These are phyloP conservation scores for Luffia ferchaultella DNA, from an alignment of 2,888 invertebrate genomes.

Conservation along the genomic window DNA sequence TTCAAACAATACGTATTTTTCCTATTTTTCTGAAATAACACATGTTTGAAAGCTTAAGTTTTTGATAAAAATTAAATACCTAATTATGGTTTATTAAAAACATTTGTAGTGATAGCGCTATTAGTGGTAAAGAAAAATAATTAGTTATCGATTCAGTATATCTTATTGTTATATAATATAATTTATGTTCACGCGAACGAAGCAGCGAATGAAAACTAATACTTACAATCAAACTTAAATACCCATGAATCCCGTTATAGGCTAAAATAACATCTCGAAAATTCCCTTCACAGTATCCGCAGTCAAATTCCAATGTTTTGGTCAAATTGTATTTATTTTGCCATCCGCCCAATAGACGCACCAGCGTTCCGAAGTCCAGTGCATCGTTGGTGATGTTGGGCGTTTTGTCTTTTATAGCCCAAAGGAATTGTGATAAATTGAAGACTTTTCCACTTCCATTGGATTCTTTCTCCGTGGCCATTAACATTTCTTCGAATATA, in stretches of 20 bases:
- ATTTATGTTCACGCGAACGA: background rate
- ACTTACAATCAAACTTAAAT: slow-evolving; percentile 80
- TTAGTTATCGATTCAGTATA: no score
- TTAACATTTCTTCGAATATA: slow-evolving; percentile 47
- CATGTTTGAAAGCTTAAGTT: no score
- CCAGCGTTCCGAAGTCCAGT: slow-evolving; percentile 43
- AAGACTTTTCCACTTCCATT: slow-evolving; percentile 17
- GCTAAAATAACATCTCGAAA: slow-evolving; percentile 66
- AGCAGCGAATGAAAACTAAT: slow-evolving; percentile 4
- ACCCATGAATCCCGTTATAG: slow-evolving; percentile 82
- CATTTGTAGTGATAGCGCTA: no score
- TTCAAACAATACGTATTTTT: no score
- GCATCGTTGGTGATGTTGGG: slow-evolving; percentile 35
- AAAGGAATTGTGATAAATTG: slow-evolving; percentile 40
- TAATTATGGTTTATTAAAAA: no score
- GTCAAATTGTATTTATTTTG: slow-evolving; percentile 39
- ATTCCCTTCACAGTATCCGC: slow-evolving; percentile 67
- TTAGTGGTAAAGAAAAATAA: no score
- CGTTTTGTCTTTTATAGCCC: slow-evolving; percentile 31
- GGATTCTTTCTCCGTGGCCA: slow-evolving; percentile 34
- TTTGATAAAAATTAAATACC: no score
- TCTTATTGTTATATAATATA: no score
- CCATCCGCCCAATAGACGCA: slow-evolving; percentile 46
- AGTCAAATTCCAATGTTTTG: slow-evolving; percentile 30
- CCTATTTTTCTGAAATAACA: no score